These are phyloP conservation scores for Fabriciana adippe DNA, from an alignment of 2,888 invertebrate genomes.

Conservation along the genomic window DNA sequence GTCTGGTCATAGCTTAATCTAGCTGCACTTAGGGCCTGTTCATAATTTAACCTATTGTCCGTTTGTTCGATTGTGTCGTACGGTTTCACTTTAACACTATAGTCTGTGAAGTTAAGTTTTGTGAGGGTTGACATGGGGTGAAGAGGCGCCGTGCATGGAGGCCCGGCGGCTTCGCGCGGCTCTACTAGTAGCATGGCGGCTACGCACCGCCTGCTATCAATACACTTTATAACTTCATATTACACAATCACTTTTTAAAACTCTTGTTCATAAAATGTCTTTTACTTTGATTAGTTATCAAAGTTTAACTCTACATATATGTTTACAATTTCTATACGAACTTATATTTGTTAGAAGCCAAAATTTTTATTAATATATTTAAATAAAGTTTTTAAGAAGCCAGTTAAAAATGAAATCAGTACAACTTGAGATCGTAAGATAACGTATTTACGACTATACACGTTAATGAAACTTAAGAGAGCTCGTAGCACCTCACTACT, in stretches of 20 bases:
- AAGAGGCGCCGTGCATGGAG: conserved; percentile 72
- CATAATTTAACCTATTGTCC: conserved; percentile 68
- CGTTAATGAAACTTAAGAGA: conserved; percentile 23
- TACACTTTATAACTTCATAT: conserved; percentile 61
- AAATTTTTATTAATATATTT: no score
- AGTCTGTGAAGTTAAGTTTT: conserved; percentile 76
- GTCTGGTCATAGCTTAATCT: conserved; percentile 71
- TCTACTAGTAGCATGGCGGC: conserved; percentile 89
- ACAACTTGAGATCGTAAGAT: conserved; percentile 5
- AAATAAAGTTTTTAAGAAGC: no score
- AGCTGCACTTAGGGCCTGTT: conserved; percentile 66
- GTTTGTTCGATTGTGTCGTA: conserved; percentile 61
- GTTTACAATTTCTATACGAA: no score
- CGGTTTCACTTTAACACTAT: conserved; percentile 74
- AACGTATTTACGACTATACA: conserved; percentile 21
- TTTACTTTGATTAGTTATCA: background rate
- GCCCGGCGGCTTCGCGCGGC: conserved; percentile 88
- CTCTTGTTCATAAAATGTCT: background rate
- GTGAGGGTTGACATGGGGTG: conserved; percentile 76
- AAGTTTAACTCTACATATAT: no score
- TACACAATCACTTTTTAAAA: conserved; percentile 41
- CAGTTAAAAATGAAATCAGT: background rate
- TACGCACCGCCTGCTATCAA: conserved; percentile 60
- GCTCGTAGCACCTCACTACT: conserved; percentile 58
- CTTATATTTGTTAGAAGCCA: no score